Base-by-base conservation (phyloP, 92 coral and sea anemone species). In the Porites rus region DNA sequence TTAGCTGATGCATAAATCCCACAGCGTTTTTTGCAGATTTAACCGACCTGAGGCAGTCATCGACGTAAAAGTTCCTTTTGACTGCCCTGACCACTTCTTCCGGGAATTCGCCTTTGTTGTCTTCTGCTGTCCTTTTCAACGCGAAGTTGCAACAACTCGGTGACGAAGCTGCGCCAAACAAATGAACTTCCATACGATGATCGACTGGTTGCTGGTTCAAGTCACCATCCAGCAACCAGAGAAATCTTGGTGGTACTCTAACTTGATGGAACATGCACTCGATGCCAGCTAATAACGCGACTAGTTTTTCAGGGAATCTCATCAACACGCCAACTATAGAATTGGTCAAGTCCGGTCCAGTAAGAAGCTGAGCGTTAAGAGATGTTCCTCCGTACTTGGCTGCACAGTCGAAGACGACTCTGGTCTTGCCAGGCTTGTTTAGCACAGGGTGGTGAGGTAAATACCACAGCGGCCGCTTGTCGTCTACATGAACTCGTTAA, bases 381-480 rank as follows among this genome's bases (percentile, higher is more conserved):
- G n/a, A n/a, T n/a, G n/a, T n/a, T n/a, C n/a, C n/a, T n/a, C n/a
- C n/a, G n/a, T n/a, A n/a, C n/a, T n/a, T n/a, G n/a, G n/a, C n/a
- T n/a, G n/a, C n/a, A n/a, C n/a, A n/a, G n/a, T n/a, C n/a, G n/a
- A n/a, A n/a, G n/a, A n/a, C n/a, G n/a, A n/a, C n/a, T n/a, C n/a
- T n/a, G n/a, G n/a, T n/a, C n/a, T n/a, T n/a, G n/a, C n/a, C n/a
- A n/a, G n/a, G n/a, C n/a, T n/a, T n/a, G n/a, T n/a, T n/a, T n/a
- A n/a, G n/a, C n/a, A n/a, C n/a, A n/a, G n/a, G n/a, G n/a, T n/a
- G n/a, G n/a, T n/a, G n/a, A n/a, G n/a, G n/a, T 24, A 87, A 2
- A 76, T 89, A 89, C 92, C 86, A 90, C 54, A 73, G 13, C 22
- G 68, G 88, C 43, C 25, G 25, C 25, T 69, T 80, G 38, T 74